These are phyloP conservation scores for Leptodactylus fallax DNA, from an alignment of 2,797 vertebrate genomes.

Conservation along the genomic window DNA sequence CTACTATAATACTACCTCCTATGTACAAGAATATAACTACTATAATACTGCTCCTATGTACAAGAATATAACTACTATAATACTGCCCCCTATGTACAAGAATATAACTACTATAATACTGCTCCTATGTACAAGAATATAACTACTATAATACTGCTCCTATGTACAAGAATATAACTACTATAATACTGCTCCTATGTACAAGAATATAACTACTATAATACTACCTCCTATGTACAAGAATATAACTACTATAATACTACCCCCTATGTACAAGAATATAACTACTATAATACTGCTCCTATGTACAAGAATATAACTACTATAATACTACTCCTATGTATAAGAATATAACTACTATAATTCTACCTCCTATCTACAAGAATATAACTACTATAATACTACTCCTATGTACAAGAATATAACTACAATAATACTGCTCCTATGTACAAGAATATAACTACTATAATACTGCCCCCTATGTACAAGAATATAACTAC, in stretches of 20 bases:
- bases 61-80: constrained; percentile 9
- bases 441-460: neutral
- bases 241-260: constrained; percentile 30
- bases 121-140: neutral
- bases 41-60: constrained; percentile 4
- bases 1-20: constrained; percentile 11
- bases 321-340: constrained; percentile 20
- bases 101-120: too few species aligned
- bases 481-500: constrained; percentile 9
- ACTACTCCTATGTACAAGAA: constrained; percentile 4
- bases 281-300: constrained; percentile 15
- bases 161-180: constrained; percentile 27
- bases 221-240: constrained; percentile 4
- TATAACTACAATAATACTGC: constrained; percentile 23
- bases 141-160: constrained; percentile 18
- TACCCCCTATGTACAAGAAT: too few species aligned
- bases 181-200: constrained; percentile 11
- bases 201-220: constrained; percentile 18
- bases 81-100: too few species aligned
- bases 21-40: constrained; percentile 8
- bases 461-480: constrained; percentile 3
- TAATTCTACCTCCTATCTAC: neutral
- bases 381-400: constrained; percentile 14
- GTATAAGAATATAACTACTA: constrained; percentile 13
- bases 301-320: constrained; percentile 24